Conservation (phyloP, 2,113 vertebrate species). For the Callocephalon fimbriatum region DNA sequence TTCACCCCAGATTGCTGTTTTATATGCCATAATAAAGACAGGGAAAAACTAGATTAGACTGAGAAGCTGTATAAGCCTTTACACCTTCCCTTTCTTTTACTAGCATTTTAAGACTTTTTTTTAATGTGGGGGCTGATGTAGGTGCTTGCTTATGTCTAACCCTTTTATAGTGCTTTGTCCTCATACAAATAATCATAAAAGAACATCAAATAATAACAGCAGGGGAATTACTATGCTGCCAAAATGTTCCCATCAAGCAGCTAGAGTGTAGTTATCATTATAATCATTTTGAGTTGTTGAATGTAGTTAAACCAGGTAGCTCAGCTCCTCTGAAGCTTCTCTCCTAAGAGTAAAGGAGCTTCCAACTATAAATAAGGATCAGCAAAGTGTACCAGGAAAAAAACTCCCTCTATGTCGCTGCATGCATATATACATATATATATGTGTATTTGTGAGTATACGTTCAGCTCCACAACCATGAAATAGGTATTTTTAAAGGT, state of each 20-base stretch:
- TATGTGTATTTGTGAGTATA: background rate
- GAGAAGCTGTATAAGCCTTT: background rate
- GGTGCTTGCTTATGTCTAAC: constrained; percentile 21
- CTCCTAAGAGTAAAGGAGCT: background rate
- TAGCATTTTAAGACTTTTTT: background rate
- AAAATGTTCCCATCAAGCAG: constrained; percentile 44
- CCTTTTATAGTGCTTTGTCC: constrained; percentile 34
- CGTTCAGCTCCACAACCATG: background rate
- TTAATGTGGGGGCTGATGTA: background rate
- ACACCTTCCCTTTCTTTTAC: background rate
- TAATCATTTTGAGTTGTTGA: constrained; percentile 28
- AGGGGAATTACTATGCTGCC: constrained; percentile 44
- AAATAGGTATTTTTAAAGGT: background rate
- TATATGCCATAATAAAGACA: background rate
- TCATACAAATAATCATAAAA: constrained; percentile 61
- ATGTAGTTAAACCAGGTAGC: constrained; percentile 31
- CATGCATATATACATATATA: background rate
- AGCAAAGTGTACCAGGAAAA: background rate
- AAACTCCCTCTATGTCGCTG: fast-evolving
- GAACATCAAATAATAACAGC: constrained; percentile 58
- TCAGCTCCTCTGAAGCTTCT: constrained; percentile 40
- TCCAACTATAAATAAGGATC: background rate
- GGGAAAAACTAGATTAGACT: background rate
- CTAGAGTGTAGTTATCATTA: constrained; percentile 30
- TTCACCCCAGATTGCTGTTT: background rate